Evolutionary conservation across 2,888 invertebrate genomes (phyloP).

Genomic region (Nephrocerus scutellatus): DNA sequence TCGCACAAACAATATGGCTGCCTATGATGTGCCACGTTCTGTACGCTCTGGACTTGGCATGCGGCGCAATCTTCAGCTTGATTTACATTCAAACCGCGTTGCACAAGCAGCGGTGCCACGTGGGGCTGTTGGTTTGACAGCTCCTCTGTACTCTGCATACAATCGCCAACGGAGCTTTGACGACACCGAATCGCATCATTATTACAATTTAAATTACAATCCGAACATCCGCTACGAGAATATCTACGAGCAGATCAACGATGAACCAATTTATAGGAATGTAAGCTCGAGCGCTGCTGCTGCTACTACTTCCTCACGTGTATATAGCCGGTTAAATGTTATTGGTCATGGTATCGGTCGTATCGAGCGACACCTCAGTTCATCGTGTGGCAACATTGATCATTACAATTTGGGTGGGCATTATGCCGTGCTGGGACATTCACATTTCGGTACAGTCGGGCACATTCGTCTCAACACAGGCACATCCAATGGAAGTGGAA

Average conservation of each 20-base stretch:
- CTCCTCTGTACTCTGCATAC: constrained; percentile 20
- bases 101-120: no score
- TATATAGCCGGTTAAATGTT: constrained; percentile 53
- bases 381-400: constrained; percentile 59
- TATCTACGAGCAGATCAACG: constrained; percentile 53
- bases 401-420: constrained; percentile 49
- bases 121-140: constrained; percentile 7
- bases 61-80: constrained; percentile 45
- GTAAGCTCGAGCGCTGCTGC: constrained; percentile 28
- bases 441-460: constrained; percentile 47
- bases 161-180: constrained; percentile 46
- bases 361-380: constrained; percentile 56
- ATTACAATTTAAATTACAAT: constrained; percentile 42
- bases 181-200: constrained; percentile 46
- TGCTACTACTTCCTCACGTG: constrained; percentile 29
- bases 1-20: constrained; percentile 36
- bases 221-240: constrained; percentile 47
- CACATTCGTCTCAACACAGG: constrained; percentile 45
- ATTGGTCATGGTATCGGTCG: constrained; percentile 53
- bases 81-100: no score
- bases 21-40: constrained; percentile 45
- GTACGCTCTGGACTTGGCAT: constrained; percentile 44
- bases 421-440: constrained; percentile 47
- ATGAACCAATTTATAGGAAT: constrained; percentile 47
- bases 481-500: constrained; percentile 23